Conservation (phyloP, 2,888 invertebrate genomes). For the Aphrophora alni region DNA sequence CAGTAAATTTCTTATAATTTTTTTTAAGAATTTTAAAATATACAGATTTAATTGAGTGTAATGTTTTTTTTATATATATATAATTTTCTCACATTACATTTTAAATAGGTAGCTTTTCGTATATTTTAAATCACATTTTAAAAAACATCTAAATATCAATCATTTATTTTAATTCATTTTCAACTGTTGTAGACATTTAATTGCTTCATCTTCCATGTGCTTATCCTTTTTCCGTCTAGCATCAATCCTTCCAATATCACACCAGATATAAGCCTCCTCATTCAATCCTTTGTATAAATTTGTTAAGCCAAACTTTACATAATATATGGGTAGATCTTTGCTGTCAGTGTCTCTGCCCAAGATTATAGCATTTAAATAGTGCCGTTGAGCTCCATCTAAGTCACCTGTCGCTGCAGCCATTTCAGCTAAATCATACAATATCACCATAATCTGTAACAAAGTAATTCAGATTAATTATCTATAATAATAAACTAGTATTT, state of each 20-base stretch:
- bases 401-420: conserved; percentile 54
- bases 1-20: too few species aligned
- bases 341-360: conserved; percentile 59
- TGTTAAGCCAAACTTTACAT: conserved; percentile 57
- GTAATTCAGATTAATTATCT: too few species aligned
- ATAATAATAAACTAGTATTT: too few species aligned
- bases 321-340: conserved; percentile 58
- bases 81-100: too few species aligned
- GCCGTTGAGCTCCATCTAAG: conserved; percentile 56
- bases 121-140: too few species aligned
- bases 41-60: too few species aligned
- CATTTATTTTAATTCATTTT: not conserved
- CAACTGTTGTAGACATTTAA: not conserved
- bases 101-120: too few species aligned
- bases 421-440: conserved; percentile 58
- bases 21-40: too few species aligned
- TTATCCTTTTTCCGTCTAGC: not conserved
- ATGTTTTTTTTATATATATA: too few species aligned
- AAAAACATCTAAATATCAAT: too few species aligned
- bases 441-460: conserved; percentile 59
- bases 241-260: conserved; percentile 53
- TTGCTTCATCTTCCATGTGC: not conserved
- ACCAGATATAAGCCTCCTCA: conserved; percentile 56
- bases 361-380: conserved; percentile 58
- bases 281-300: conserved; percentile 56